Evolutionary conservation across 2,888 invertebrate genomes (phyloP), one percentile per base, ranked within the genome.

Genomic region (Ochropleura leucogaster): DNA sequence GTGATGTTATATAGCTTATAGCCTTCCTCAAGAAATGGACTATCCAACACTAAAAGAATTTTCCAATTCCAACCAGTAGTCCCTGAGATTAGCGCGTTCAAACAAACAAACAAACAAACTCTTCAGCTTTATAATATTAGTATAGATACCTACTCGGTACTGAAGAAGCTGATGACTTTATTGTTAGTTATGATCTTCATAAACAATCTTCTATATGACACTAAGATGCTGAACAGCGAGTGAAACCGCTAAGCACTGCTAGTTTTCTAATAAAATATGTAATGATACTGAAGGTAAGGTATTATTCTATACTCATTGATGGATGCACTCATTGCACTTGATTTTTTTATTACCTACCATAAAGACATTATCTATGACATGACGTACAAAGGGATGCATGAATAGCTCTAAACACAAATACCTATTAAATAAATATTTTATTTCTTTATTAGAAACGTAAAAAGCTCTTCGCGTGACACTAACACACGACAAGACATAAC

Each of bases 291-390:
- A 18, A 59, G 10, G 14, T 40, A 75, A 59, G 10, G 14, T 40
- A 75, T 74, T 62, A n/a, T 59, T 74, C 44, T 42, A 20, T n/a
- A 20, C 14, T 76, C 42, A 49, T 47, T 30, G 30, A 66, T 14
- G 42, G 30, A 49, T 76, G 42, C 53, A 55, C 67, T 66, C 40
- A 76, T 16, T 49, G 68, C 44, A 68, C 57, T 77, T 74, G 68
- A 59, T 46, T 68, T n/a, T 20, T 68, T 49, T 59, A 59, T 77
- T 74, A 57, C 68, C 49, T 74, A 57, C 68, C 49, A 68, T 44
- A 44, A 10, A 44, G 59, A 49, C 12, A 57, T 16, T 12, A 67
- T 40, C 30, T 16, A 12, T 8, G 5, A 8, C 20, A 55, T 14
- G 47, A 14, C 16, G 40, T 40, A 3, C 8, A 10, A 10, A 68